phyloP scores from a whole-genome alignment of 2,113 vertebrate genomes.

The Sciurus niger region DNA sequence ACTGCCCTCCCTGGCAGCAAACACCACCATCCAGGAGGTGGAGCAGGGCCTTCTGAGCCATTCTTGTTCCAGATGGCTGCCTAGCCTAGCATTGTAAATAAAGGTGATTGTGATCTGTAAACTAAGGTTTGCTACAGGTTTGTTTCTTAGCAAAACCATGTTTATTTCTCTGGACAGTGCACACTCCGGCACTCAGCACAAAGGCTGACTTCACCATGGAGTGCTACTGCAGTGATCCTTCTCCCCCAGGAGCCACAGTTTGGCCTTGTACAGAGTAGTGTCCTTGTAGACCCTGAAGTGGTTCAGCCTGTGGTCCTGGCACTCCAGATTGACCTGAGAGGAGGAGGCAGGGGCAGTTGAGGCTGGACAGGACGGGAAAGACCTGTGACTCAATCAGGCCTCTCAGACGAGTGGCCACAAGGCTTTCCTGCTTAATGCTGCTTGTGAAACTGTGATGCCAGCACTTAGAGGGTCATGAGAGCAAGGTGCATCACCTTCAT shows the following conservation, averaged over 20 bases:
- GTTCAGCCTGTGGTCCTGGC: conserved; percentile 89
- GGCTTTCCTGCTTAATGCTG: background rate
- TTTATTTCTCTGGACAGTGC: conserved; percentile 21
- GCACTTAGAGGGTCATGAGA: background rate
- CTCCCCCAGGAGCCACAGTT: conserved; percentile 84
- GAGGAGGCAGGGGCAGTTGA: background rate
- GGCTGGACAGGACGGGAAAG: no score
- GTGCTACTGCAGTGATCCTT: conserved; percentile 66
- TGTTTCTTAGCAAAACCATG: background rate
- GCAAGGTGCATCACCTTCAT: background rate
- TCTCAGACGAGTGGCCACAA: background rate
- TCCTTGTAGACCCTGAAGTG: conserved; percentile 88
- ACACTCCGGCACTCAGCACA: background rate
- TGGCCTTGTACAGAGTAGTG: conserved; percentile 90
- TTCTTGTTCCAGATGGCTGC: background rate
- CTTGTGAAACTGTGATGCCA: background rate
- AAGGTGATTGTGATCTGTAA: background rate
- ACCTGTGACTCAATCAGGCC: background rate
- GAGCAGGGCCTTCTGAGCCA: background rate
- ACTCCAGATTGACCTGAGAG: conserved; percentile 87
- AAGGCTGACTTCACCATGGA: rapidly evolving
- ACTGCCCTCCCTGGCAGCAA: background rate
- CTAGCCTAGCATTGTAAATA: background rate
- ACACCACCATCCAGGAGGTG: background rate
- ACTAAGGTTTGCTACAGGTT: background rate